These are phyloP conservation scores for Pristionchus mayeri DNA, from an alignment of 2,888 invertebrate species.

Conservation along the genomic window DNA sequence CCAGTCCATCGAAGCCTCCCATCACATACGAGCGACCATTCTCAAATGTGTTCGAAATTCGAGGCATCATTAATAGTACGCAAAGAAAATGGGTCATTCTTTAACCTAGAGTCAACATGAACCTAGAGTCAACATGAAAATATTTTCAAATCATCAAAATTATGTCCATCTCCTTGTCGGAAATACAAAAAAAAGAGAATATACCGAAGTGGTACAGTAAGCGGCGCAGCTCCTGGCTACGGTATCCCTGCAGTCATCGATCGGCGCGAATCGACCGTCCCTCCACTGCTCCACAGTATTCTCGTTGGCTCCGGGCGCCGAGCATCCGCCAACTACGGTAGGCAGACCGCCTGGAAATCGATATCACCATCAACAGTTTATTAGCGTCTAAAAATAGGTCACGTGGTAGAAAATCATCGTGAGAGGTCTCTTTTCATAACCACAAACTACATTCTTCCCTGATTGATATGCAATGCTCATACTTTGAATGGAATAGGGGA, in stretches of 20 bases:
- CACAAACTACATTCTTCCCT: neutral
- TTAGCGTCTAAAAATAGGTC: too few species aligned
- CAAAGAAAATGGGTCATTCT: too few species aligned
- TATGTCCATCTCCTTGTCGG: neutral
- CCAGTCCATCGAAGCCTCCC: constrained; percentile 45
- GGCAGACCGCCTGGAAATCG: constrained; percentile 33
- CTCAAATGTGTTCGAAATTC: too few species aligned
- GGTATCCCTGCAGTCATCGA: constrained; percentile 13
- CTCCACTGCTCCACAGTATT: constrained; percentile 43
- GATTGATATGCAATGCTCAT: neutral
- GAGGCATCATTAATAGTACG: too few species aligned
- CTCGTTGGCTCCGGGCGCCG: constrained; percentile 4
- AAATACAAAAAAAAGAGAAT: too few species aligned
- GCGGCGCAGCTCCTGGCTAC: constrained; percentile 37
- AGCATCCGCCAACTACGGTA: constrained; percentile 44
- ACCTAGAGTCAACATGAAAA: neutral
- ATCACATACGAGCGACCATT: constrained; percentile 17
- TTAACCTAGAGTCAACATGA: too few species aligned
- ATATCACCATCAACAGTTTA: too few species aligned
- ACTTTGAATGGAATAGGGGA: too few species aligned
- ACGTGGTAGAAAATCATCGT: neutral
- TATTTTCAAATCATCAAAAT: neutral
- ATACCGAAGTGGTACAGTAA: constrained; percentile 38
- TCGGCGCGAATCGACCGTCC: constrained; percentile 2
- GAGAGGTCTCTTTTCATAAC: neutral